A percentile compares a stretch with the other conserved stretches of the same genome.
phyloP scores from a whole-genome alignment of 2,113 vertebrate genomes.

The Protobothrops mucrosquamatus region DNA sequence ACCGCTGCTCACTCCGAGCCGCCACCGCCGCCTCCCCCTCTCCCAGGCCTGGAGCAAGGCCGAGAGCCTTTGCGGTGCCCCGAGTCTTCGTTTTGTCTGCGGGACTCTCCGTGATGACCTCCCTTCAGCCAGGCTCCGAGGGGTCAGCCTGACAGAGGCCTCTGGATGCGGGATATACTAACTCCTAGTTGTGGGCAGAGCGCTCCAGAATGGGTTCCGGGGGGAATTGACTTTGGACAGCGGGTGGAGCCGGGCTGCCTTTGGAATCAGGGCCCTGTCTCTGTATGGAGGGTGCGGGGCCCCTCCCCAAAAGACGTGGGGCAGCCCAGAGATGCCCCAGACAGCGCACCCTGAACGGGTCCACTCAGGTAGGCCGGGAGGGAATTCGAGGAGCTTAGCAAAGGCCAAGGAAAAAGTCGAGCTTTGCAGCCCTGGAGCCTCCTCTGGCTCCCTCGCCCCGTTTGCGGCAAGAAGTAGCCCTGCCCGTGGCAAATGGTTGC shows the following conservation, averaged over 20 bases:
- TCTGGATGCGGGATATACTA: not conserved
- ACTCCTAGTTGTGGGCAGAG: not conserved
- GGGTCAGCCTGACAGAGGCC: not conserved
- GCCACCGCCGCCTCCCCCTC: not conserved
- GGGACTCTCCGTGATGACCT: constrained; percentile 18
- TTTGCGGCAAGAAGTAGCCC: constrained; percentile 54
- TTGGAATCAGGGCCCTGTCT: not conserved
- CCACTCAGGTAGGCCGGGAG: not conserved
- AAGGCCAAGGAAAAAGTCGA: no score
- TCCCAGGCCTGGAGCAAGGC: constrained; percentile 1
- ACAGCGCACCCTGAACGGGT: not conserved
- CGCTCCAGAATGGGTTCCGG: not conserved
- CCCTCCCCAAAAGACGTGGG: not conserved
- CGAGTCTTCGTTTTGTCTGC: not conserved
- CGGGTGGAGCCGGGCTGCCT: not conserved
- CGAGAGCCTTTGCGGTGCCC: not conserved
- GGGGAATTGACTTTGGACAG: not conserved
- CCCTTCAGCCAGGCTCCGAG: not conserved
- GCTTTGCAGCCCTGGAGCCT: not conserved
- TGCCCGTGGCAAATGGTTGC: constrained; percentile 34
- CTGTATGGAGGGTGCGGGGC: not conserved
- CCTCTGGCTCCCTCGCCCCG: not conserved
- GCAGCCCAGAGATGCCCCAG: not conserved
- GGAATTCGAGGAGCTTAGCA: not conserved
- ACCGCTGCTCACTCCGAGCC: constrained; percentile 43